phyloP scores from a whole-genome alignment of 2,888 invertebrate genomes.

The Hydriomena furcata region DNA sequence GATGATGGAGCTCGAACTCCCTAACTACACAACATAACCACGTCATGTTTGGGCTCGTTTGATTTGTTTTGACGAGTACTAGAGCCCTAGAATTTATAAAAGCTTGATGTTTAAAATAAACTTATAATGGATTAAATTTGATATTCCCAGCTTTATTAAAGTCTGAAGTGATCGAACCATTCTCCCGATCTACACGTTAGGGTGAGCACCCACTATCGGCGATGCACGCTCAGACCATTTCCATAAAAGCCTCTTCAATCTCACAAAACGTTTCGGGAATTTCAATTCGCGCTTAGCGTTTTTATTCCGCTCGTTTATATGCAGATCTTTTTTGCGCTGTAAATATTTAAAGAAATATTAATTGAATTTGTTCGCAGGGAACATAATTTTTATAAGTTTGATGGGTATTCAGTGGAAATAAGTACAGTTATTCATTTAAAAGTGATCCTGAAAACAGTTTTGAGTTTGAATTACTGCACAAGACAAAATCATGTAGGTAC shows the following conservation, averaged over 20 bases:
- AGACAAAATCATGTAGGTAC: no score
- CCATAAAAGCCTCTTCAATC: slow-evolving; percentile 84
- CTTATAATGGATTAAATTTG: no score
- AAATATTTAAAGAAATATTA: slow-evolving; percentile 40
- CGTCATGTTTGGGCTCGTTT: no score
- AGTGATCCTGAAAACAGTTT: no score
- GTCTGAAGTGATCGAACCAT: slow-evolving; percentile 3
- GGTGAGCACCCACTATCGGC: slow-evolving; percentile 54
- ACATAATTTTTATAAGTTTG: not conserved
- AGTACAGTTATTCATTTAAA: no score
- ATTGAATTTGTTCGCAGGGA: slow-evolving; percentile 27
- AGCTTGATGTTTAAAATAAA: no score
- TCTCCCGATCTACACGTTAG: slow-evolving; percentile 32
- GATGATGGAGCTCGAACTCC: no score
- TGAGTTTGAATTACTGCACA: no score
- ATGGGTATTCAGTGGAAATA: no score
- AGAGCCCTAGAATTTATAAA: no score
- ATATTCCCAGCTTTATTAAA: not conserved
- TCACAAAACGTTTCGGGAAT: slow-evolving; percentile 80
- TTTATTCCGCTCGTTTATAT: slow-evolving; percentile 50
- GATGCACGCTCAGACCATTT: slow-evolving; percentile 77
- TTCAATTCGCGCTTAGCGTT: slow-evolving; percentile 78
- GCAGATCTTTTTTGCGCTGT: slow-evolving; percentile 41
- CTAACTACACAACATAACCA: no score
- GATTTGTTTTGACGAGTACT: no score